Base-by-base conservation (phyloP, 2,113 vertebrate genomes). In the Heliornis fulica region DNA sequence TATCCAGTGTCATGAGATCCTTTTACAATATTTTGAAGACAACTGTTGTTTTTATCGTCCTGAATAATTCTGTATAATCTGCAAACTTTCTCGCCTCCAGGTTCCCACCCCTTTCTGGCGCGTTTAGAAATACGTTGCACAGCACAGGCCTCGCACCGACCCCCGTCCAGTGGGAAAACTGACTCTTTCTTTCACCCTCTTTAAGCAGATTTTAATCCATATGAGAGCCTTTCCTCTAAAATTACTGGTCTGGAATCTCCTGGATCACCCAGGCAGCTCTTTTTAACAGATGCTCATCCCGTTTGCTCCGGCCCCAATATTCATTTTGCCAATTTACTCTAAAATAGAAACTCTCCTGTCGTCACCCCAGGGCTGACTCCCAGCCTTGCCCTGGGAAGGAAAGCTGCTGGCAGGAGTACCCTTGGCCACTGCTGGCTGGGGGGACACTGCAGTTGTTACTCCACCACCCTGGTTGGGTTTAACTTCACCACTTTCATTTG, bases 191-290 rank as follows among this genome's bases (percentile, higher is more conserved):
- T 91, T 91, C 76, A 51, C 83, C 48, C 65, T 60, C 94, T 97
- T 94, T 93, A 89, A 92, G 56, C 60, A 93, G 76, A 89, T 83
- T 93, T 96, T 86, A 90, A 96, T 90, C 89, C 93, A 64, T 54
- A 84, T 50, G 91, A 94, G 60, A 83, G 89, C 32, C 80, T 60
- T 93, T 87, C 83, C 94, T 94, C 83, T 74, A 77, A 94, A 96
- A 93, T 84, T 66, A 87, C 83, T 84, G 87, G 29, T 68, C 90
- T 80, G 83, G 80, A 74, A 56, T 90, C 89, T 66, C 56, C 72
- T 38, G 72, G 94, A 96, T 97, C 95, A 96, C 95, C 91, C 95
- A 95, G 70, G 93, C 83, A 95, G 95, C 43, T 70, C 64, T 40
- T 70, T 86, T 83, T 75, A 89, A 93, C 92, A 91, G 60, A 75